Evolutionary conservation across 1,140 invertebrate species (phyloP).

Genomic region (Pectinophora gossypiella): DNA sequence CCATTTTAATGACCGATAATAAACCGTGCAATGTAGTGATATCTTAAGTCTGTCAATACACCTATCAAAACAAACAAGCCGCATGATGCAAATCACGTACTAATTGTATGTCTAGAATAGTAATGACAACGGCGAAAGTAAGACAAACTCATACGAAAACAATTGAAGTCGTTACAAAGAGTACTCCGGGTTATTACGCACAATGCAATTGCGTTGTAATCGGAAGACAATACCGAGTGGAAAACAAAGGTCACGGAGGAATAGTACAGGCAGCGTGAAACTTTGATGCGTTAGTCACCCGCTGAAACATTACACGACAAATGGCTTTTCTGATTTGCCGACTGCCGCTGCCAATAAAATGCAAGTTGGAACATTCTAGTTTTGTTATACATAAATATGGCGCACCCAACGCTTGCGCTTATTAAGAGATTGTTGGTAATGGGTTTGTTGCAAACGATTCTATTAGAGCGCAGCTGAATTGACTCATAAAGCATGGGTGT

Average conservation of each 20-base stretch:
- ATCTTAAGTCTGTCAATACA: too few relatives aligned
- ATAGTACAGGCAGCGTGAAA: slow-evolving; percentile 46
- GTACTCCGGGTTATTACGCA: background rate
- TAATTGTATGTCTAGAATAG: background rate
- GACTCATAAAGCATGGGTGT: slow-evolving; percentile 11
- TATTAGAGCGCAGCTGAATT: slow-evolving; percentile 15
- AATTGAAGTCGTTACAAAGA: slow-evolving; percentile 9
- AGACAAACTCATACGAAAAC: background rate
- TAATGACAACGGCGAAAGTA: slow-evolving; percentile 1
- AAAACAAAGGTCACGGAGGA: slow-evolving; percentile 51
- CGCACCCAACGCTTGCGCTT: slow-evolving; percentile 10
- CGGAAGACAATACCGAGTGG: slow-evolving; percentile 35
- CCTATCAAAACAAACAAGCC: too few relatives aligned
- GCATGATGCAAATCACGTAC: background rate
- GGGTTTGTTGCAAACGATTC: slow-evolving; percentile 20
- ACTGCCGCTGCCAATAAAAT: background rate
- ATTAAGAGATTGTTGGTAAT: slow-evolving; percentile 21
- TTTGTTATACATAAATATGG: background rate
- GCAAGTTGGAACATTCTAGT: slow-evolving; percentile 12
- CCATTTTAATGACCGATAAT: background rate
- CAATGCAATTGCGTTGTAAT: slow-evolving; percentile 20
- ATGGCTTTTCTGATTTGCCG: background rate
- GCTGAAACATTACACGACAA: slow-evolving; percentile 6
- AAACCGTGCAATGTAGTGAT: background rate
- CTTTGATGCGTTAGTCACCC: slow-evolving; percentile 45